Evolutionary conservation across 2,888 invertebrate species (phyloP).

Genomic region (Orthosia gothica): DNA sequence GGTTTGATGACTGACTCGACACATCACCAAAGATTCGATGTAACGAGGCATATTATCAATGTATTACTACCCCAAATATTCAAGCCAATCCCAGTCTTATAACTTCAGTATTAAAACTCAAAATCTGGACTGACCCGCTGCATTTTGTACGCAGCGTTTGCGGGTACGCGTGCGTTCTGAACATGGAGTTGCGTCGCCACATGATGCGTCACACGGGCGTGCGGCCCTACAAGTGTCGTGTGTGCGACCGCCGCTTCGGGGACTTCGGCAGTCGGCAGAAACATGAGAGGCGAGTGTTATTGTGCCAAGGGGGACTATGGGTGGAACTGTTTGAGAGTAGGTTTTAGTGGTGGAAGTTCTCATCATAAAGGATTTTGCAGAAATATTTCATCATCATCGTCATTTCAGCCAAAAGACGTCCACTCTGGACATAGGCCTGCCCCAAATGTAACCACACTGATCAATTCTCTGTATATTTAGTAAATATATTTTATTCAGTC

Average conservation of each 20-base stretch:
- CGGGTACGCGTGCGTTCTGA: slow-evolving; percentile 86
- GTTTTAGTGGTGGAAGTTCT: neutral
- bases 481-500: too few species aligned
- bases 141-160: slow-evolving; percentile 76
- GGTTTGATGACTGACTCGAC: slow-evolving; percentile 15
- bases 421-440: too few species aligned
- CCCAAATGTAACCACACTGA: too few species aligned
- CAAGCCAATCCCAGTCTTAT: neutral
- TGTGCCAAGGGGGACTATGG: neutral
- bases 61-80: neutral
- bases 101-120: neutral
- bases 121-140: slow-evolving; percentile 37
- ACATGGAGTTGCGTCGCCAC: slow-evolving; percentile 86
- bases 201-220: slow-evolving; percentile 89
- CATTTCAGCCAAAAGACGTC: too few species aligned
- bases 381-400: too few species aligned
- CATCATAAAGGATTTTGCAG: too few species aligned
- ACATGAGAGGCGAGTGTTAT: slow-evolving; percentile 84
- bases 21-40: too few species aligned
- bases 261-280: slow-evolving; percentile 89
- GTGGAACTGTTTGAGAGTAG: neutral
- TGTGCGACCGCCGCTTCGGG: slow-evolving; percentile 87
- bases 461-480: too few species aligned
- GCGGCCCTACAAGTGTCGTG: slow-evolving; percentile 87
- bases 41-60: neutral